phyloP scores from a whole-genome alignment of 2,113 vertebrate genomes.

The Phyllostomus hastatus region DNA sequence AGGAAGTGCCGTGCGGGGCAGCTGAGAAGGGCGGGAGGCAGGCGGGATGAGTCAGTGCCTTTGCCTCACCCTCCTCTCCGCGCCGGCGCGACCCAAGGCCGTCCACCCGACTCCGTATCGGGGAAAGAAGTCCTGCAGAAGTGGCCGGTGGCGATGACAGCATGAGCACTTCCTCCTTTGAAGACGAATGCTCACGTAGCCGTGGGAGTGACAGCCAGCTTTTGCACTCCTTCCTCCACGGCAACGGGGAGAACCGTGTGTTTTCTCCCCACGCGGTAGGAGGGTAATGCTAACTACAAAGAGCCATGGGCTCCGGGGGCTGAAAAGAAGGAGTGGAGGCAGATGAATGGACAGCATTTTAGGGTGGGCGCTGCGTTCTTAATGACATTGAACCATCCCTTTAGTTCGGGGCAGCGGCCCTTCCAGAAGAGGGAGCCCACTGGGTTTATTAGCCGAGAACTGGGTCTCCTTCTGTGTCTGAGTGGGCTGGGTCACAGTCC shows the following conservation, averaged over 20 bases:
- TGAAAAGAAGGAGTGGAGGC: background rate
- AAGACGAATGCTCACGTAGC: background rate
- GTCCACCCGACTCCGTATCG: background rate
- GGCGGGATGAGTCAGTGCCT: background rate
- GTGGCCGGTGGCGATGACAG: background rate
- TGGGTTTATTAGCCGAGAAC: background rate
- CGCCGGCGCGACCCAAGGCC: background rate
- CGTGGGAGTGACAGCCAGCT: background rate
- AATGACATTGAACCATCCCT: background rate
- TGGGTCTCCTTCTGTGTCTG: background rate
- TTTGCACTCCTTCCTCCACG: background rate
- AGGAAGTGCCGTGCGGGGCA: background rate
- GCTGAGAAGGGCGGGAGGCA: background rate
- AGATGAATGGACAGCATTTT: background rate
- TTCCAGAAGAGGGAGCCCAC: background rate
- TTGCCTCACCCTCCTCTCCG: background rate
- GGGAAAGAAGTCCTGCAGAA: background rate
- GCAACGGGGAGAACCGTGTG: accelerated
- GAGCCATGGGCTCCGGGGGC: background rate
- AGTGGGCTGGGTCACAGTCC: background rate
- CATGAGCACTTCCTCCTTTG: background rate
- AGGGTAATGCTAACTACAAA: background rate
- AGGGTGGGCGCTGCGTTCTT: background rate
- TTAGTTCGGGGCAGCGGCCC: background rate
- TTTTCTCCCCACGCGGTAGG: background rate